Percentiles rank a stretch among this genome's conserved stretches.
Evolutionary conservation across 2,888 invertebrate genomes (phyloP).

Genomic region (Mantis religiosa): DNA sequence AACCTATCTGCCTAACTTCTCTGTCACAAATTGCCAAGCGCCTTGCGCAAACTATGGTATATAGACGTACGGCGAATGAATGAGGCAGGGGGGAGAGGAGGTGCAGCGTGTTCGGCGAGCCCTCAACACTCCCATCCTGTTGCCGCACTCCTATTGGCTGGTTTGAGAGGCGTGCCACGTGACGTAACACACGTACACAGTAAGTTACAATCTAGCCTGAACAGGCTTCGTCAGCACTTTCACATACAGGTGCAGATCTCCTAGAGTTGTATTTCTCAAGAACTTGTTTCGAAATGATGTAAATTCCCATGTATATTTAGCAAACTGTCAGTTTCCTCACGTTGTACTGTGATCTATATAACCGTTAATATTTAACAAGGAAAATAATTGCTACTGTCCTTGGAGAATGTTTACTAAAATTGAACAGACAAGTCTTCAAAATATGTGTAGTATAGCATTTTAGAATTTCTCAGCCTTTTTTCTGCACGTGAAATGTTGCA

Average conservation of each 20-base stretch:
- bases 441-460: too few species aligned
- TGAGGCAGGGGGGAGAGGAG: conserved; percentile 6
- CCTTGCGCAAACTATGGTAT: neutral
- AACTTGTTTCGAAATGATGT: neutral
- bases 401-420: too few species aligned
- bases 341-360: too few species aligned
- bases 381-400: too few species aligned
- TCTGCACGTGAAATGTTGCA: too few species aligned
- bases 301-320: neutral
- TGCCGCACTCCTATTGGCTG: conserved; percentile 3
- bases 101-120: neutral
- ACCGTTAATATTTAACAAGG: too few species aligned
- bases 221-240: neutral
- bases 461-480: too few species aligned
- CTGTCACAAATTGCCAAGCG: neutral
- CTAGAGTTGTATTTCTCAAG: neutral
- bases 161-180: neutral
- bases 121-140: conserved; percentile 10
- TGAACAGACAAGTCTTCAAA: too few species aligned
- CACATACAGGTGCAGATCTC: neutral
- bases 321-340: too few species aligned
- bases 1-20: neutral
- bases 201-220: neutral
- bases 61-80: neutral
- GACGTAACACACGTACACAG: neutral